Conservation (phyloP, 2,797 vertebrate genomes). For the Sebastes nivosus region DNA sequence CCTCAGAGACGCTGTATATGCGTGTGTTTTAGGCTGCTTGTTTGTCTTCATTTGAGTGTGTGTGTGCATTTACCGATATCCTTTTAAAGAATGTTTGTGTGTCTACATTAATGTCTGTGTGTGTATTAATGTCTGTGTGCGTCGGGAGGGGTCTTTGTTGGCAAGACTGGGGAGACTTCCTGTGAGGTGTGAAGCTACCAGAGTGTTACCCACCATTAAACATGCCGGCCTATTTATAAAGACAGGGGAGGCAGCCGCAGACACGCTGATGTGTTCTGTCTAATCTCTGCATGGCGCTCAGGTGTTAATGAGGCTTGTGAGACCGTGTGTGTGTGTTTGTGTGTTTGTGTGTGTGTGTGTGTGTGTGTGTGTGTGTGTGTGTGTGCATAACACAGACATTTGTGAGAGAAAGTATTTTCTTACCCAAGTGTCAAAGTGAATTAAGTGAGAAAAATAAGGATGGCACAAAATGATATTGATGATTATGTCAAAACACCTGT, state of each 20-base stretch:
- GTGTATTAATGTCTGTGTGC: neutral
- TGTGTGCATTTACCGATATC: neutral
- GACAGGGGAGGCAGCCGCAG: conserved; percentile 16
- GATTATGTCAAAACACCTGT: neutral
- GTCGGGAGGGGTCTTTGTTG: neutral
- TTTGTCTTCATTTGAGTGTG: neutral
- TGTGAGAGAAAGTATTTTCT: neutral
- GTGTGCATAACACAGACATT: neutral
- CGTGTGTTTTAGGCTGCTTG: neutral
- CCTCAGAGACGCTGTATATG: neutral
- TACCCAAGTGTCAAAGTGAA: conserved; percentile 7
- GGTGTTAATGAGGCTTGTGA: conserved; percentile 58
- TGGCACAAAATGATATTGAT: neutral
- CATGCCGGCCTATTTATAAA: conserved; percentile 44
- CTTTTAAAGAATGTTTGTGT: neutral
- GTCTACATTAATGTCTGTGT: neutral
- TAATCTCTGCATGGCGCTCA: conserved; percentile 34
- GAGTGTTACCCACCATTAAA: conserved; percentile 30
- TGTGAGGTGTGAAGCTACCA: conserved; percentile 46
- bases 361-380: neutral
- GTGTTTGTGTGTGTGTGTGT: neutral
- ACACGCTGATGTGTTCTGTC: conserved; percentile 21
- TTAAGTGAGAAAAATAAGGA: conserved; percentile 15
- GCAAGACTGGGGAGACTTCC: conserved; percentile 16
- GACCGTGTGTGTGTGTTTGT: neutral